Conservation (phyloP, 2,113 vertebrate genomes). For the Hypomesus transpacificus region DNA sequence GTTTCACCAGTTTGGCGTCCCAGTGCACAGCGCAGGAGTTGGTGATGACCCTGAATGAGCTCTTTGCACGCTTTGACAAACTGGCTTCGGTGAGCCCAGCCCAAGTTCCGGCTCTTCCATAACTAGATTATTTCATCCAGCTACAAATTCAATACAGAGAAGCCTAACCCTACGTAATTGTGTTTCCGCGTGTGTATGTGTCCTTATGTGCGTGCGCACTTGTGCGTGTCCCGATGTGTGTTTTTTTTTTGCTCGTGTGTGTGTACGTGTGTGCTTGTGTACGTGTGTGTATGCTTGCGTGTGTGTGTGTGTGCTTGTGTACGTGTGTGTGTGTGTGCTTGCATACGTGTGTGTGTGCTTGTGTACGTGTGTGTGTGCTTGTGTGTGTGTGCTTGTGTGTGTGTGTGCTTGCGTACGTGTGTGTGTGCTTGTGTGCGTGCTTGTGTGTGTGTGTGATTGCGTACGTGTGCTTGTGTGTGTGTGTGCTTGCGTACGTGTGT, state of each 20-base stretch:
- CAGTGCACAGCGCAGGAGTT: constrained; percentile 97
- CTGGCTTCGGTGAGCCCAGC: constrained; percentile 83
- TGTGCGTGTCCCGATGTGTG: constrained; percentile 13
- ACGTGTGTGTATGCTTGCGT: constrained; percentile 9
- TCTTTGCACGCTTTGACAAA: constrained; percentile 96
- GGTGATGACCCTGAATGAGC: constrained; percentile 96
- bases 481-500: background rate
- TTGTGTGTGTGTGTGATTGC: background rate
- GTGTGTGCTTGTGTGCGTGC: background rate
- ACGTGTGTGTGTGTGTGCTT: no score
- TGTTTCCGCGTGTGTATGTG: background rate
- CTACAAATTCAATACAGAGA: no score
- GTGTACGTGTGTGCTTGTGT: constrained; percentile 12
- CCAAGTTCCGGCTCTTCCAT: constrained; percentile 2
- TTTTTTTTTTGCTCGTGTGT: background rate
- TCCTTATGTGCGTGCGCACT: constrained; percentile 12
- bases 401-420: background rate
- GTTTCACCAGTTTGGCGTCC: constrained; percentile 95
- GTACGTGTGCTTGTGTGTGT: background rate
- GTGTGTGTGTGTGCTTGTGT: background rate
- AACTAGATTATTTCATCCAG: no score
- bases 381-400: no score
- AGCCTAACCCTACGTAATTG: no score
- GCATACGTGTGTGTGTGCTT: no score
- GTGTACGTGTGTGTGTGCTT: background rate